Base-by-base conservation (phyloP, 2,888 invertebrate species). In the Pedicia rivosa region DNA sequence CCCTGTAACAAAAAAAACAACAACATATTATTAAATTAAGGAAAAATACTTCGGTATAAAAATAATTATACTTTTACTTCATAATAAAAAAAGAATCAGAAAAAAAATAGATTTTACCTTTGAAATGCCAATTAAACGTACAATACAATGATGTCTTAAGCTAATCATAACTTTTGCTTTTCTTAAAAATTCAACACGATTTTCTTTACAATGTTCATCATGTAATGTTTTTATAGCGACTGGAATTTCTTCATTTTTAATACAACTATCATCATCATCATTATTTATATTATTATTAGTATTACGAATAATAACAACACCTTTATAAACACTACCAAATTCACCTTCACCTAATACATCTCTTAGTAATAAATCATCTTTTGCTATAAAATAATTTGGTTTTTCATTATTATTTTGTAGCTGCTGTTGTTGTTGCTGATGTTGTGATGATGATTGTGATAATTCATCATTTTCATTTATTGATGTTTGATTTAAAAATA, bases 111-210 rank as follows among this genome's bases (percentile, higher is more conserved):
- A n/a, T n/a, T n/a, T n/a, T n/a, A n/a, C n/a, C 60, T 71, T 56
- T 1, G 83, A 84, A n/a, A 91, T 73, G 1, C 92, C 94, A 48
- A 92, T 78, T n/a, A 94, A 68, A 45, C 78, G 74, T 10, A 94
- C 90, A 47, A 95, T 83, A 55, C 86, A 87, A 36, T 77, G 75
- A 62, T 94, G 91, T 41, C 84, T 68, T 36, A 94, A 63, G 31
- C 76, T 74, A 67, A 87, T 81, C 94, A 94, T 94, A 8, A 91
- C 74, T 47, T 78, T 71, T 3, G 92, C 92, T 58, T 94, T 94
- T 3, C 79, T 69, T 13, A 91, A 64, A 63, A 94, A 92, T 51
- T 86, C 84, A 24, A 74, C 67, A 49, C 73, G 70, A 50, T 79
- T 81, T 26, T 72, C 66, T 43, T 76, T 74, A 9, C 79, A 72